Evolutionary conservation across 2,113 vertebrate species (phyloP).

Genomic region (Zeus faber): DNA sequence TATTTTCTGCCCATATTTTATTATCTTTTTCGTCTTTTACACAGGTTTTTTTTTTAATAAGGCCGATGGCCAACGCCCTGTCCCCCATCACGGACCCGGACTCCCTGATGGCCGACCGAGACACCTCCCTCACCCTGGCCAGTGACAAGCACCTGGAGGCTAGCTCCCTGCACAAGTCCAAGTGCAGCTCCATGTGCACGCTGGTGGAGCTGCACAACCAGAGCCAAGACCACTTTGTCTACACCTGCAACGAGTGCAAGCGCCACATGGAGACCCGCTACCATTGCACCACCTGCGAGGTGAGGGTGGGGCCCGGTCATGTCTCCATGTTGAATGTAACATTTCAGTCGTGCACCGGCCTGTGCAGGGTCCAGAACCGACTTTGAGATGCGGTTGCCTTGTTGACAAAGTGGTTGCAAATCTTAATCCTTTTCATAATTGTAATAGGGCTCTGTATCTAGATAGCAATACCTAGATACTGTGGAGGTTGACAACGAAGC

Average conservation of each 20-base stretch:
- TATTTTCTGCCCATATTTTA: no score
- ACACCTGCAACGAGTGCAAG: slow-evolving; percentile 98
- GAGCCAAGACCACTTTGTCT: slow-evolving; percentile 97
- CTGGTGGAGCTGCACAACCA: slow-evolving; percentile 96
- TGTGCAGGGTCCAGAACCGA: no score
- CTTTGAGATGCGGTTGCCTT: no score
- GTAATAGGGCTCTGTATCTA: no score
- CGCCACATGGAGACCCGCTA: slow-evolving; percentile 97
- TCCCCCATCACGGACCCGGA: slow-evolving; percentile 91
- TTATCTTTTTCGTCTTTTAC: no score
- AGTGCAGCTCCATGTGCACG: slow-evolving; percentile 99
- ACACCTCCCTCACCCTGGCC: slow-evolving; percentile 95
- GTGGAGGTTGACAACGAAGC: no score
- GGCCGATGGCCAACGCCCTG: slow-evolving; percentile 88
- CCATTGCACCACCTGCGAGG: slow-evolving; percentile 98
- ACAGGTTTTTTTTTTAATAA: slow-evolving; percentile 98
- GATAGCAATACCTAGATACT: no score
- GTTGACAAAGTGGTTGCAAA: no score
- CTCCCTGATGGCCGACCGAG: slow-evolving; percentile 95
- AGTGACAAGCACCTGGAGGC: slow-evolving; percentile 98
- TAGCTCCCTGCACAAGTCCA: slow-evolving; percentile 88
- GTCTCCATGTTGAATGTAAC: no score
- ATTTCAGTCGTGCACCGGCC: no score
- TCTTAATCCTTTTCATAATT: no score
- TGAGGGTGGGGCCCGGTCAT: slow-evolving; percentile 49